Conservation (phyloP, 2,113 vertebrate genomes). For the Sinocyclocheilus anophthalmus region DNA sequence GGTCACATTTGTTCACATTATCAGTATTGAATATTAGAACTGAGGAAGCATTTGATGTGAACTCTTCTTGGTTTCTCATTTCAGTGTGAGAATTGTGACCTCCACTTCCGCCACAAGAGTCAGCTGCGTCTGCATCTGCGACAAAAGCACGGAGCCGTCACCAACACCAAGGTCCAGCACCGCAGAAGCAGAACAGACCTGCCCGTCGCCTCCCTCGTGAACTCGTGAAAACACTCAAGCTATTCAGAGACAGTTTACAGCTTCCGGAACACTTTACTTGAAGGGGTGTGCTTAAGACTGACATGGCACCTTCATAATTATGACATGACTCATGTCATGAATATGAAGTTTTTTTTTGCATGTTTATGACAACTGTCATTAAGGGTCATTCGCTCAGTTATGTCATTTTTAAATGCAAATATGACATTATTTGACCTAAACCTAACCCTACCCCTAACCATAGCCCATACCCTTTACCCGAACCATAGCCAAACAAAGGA, state of each 20-base stretch:
- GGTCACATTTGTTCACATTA: neutral
- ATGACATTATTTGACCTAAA: no score
- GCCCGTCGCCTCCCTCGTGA: conserved; percentile 74
- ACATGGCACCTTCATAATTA: no score
- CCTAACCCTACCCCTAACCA: no score
- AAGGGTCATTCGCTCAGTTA: no score
- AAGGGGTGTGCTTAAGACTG: no score
- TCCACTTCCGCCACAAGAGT: conserved; percentile 98
- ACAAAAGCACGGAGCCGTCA: conserved; percentile 96
- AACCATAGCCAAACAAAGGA: no score
- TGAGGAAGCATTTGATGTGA: neutral
- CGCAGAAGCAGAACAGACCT: conserved; percentile 75
- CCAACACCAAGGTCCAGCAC: conserved; percentile 95
- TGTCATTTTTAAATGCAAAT: no score
- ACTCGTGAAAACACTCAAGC: conserved; percentile 74
- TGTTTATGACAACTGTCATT: no score
- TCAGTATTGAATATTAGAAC: neutral
- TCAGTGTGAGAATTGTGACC: conserved; percentile 97
- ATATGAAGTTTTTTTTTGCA: no score
- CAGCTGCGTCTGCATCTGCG: conserved; percentile 94
- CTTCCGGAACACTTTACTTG: no score
- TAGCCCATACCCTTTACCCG: no score
- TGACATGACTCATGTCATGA: no score
- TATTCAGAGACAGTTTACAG: neutral
- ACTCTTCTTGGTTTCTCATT: neutral